These are phyloP conservation scores for Copidosoma floridanum DNA, from an alignment of 1,140 invertebrate species.

Conservation along the genomic window DNA sequence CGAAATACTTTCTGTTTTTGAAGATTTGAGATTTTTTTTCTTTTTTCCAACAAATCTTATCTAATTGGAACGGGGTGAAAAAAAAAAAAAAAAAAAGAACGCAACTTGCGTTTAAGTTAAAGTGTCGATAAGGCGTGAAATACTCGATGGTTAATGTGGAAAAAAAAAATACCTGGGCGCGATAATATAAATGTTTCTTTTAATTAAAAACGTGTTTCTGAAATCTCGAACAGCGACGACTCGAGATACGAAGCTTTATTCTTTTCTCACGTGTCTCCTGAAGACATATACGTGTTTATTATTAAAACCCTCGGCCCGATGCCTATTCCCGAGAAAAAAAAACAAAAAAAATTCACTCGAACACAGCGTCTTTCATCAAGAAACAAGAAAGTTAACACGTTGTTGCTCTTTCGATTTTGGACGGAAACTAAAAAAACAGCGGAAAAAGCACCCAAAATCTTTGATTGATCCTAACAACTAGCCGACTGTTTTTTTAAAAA, in stretches of 20 bases:
- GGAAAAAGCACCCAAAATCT: too few species aligned
- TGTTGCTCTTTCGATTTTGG: neutral
- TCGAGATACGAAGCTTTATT: too few species aligned
- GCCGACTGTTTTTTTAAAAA: too few species aligned
- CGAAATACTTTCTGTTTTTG: too few species aligned
- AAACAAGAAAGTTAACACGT: slow-evolving; percentile 1
- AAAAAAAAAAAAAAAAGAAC: too few species aligned
- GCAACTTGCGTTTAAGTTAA: too few species aligned
- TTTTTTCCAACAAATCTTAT: too few species aligned
- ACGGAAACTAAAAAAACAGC: neutral
- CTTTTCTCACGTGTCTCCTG: neutral
- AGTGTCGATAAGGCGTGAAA: too few species aligned
- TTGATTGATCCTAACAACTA: too few species aligned
- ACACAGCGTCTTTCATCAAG: neutral
- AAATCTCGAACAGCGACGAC: slow-evolving; percentile 2
- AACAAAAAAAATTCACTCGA: neutral
- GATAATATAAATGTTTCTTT: neutral
- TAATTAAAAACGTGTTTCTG: neutral
- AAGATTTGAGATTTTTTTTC: too few species aligned
- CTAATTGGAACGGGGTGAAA: too few species aligned
- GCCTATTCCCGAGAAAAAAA: neutral
- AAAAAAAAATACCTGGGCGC: neutral
- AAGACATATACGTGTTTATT: slow-evolving; percentile 8
- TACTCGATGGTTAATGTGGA: too few species aligned
- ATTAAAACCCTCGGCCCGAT: neutral